Conservation (phyloP, 1,140 invertebrate genomes). For the Ruditapes philippinarum region DNA sequence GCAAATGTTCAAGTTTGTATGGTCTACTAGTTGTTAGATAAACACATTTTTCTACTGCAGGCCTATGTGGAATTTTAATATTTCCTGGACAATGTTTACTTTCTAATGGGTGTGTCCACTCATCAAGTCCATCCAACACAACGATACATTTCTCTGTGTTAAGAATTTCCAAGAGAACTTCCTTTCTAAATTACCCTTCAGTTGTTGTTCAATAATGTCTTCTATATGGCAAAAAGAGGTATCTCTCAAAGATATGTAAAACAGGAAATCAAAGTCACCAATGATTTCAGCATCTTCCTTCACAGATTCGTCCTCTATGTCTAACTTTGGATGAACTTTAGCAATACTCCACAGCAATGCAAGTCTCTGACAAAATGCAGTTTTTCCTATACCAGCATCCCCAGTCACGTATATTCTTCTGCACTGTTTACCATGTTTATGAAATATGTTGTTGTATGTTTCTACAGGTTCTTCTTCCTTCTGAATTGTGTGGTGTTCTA, state of each 20-base stretch:
- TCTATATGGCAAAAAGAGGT: slow-evolving; percentile 3
- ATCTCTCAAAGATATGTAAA: not conserved
- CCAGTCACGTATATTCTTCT: slow-evolving; percentile 24
- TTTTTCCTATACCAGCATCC: slow-evolving; percentile 39
- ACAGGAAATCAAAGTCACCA: slow-evolving; percentile 16
- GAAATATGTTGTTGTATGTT: not conserved
- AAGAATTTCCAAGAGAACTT: not conserved
- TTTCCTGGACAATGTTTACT: not conserved
- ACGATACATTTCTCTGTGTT: slow-evolving; percentile 10
- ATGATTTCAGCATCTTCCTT: not conserved
- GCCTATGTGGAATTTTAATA: not conserved
- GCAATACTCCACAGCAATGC: not conserved
- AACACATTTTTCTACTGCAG: not conserved
- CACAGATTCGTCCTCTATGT: not conserved
- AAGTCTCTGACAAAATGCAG: slow-evolving; percentile 24
- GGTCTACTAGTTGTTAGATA: not conserved
- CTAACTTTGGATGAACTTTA: not conserved
- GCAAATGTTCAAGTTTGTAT: not conserved
- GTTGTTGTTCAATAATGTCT: slow-evolving; percentile 22
- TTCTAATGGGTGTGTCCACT: not conserved
- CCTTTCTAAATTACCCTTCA: not conserved
- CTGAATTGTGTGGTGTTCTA: not conserved
- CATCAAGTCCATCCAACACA: slow-evolving; percentile 30
- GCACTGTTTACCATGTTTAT: not conserved
- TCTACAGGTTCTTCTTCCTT: not conserved